Percentiles rank a stretch among this genome's conserved stretches.
phyloP scores from a whole-genome alignment of 2,113 vertebrate genomes.

The Apeltes quadracus region DNA sequence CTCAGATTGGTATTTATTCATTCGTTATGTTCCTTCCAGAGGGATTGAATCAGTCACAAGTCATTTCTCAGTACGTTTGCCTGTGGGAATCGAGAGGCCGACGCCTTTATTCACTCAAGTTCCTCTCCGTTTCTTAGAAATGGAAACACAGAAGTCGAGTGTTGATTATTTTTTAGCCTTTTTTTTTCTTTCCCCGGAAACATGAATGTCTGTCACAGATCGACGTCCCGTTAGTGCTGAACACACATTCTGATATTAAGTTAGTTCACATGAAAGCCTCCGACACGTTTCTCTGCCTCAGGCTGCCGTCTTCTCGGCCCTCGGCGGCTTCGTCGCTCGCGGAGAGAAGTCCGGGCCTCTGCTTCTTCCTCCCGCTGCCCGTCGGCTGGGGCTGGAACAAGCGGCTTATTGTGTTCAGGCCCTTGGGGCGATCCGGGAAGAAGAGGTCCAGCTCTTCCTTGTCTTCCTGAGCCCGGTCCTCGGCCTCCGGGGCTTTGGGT shows the following conservation, averaged over 20 bases:
- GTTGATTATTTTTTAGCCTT: too few species aligned
- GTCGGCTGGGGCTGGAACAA: constrained; percentile 82
- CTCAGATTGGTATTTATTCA: neutral
- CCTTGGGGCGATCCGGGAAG: constrained; percentile 84
- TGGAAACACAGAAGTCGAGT: too few species aligned
- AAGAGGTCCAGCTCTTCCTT: constrained; percentile 83
- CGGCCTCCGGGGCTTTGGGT: constrained; percentile 41
- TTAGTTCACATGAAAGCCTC: constrained; percentile 67
- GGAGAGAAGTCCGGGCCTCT: constrained; percentile 73
- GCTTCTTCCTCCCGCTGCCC: constrained; percentile 83
- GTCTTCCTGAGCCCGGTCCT: constrained; percentile 33
- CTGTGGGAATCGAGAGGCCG: neutral
- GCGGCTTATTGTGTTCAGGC: constrained; percentile 85
- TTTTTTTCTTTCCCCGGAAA: too few species aligned
- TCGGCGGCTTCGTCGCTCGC: constrained; percentile 67
- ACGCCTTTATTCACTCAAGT: neutral
- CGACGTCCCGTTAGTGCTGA: too few species aligned
- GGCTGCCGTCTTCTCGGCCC: constrained; percentile 48
- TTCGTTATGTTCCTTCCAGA: neutral
- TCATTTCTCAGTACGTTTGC: neutral
- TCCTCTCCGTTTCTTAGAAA: too few species aligned
- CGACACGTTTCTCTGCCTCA: constrained; percentile 61
- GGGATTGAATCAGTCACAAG: neutral
- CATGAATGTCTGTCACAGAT: too few species aligned
- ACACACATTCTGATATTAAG: too few species aligned